These are phyloP conservation scores for Drosophila mauritiana DNA, from an alignment of 1,140 invertebrate genomes.

Conservation along the genomic window DNA sequence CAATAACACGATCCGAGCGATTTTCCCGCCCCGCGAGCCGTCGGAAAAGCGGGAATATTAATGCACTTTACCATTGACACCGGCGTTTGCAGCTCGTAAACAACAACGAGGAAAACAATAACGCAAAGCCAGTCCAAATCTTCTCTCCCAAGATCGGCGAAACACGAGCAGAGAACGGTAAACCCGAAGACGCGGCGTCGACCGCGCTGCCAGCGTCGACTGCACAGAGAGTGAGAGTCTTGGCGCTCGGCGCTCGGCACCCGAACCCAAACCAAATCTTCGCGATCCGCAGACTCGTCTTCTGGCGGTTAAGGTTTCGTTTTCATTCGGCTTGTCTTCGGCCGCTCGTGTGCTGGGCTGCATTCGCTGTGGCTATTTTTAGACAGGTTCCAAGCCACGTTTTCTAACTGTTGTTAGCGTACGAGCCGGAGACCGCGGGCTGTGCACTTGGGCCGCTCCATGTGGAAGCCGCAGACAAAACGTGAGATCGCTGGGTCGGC, in stretches of 20 bases:
- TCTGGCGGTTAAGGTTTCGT: conserved; percentile 60
- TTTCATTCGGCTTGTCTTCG: conserved; percentile 54
- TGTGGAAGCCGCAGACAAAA: conserved; percentile 54
- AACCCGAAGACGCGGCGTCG: conserved; percentile 23
- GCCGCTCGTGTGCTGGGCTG: conserved; percentile 52
- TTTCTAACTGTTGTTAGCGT: conserved; percentile 83
- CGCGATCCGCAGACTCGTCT: conserved; percentile 54
- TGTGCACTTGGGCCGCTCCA: conserved; percentile 3
- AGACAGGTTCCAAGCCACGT: conserved; percentile 83
- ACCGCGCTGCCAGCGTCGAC: conserved; percentile 14
- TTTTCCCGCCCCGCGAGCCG: not conserved
- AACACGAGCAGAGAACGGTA: not conserved
- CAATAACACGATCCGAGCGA: conserved; percentile 31
- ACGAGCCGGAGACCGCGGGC: conserved; percentile 36
- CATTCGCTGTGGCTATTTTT: conserved; percentile 80
- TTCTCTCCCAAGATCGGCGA: conserved; percentile 35
- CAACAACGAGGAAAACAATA: conserved; percentile 39
- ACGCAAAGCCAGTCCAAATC: conserved; percentile 21
- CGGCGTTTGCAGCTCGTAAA: conserved; percentile 54
- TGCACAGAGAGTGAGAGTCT: conserved; percentile 64
- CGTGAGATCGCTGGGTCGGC: conserved; percentile 62
- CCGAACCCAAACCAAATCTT: conserved; percentile 16
- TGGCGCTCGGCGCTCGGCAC: conserved; percentile 30
- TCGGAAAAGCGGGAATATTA: conserved; percentile 39
- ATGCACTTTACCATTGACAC: conserved; percentile 65